Conservation (phyloP, 2,888 invertebrate species). For the Hylaea fasciaria region DNA sequence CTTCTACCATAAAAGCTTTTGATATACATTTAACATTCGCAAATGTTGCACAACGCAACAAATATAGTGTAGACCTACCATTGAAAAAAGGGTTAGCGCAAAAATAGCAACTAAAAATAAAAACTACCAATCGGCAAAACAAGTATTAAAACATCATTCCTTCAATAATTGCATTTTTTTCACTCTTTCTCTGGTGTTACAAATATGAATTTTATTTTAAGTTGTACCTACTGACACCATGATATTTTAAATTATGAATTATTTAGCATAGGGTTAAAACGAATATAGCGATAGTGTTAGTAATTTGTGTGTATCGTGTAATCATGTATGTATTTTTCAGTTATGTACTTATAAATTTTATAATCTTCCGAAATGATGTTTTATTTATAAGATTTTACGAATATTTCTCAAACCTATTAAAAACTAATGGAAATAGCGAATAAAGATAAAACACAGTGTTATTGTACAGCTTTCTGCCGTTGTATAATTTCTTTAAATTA, state of each 20-base stretch:
- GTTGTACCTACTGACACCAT: constrained; percentile 46
- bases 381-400: constrained; percentile 1
- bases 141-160: constrained; percentile 60
- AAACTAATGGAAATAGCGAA: neutral
- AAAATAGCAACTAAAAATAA: too few species aligned
- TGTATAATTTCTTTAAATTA: neutral
- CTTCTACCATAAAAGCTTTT: too few species aligned
- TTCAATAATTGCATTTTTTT: constrained; percentile 35
- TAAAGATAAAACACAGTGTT: neutral
- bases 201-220: constrained; percentile 59
- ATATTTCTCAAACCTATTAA: too few species aligned
- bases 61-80: too few species aligned
- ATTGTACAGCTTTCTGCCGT: neutral
- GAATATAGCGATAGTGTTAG: constrained; percentile 50
- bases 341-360: constrained; percentile 61
- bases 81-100: too few species aligned
- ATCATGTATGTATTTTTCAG: constrained; percentile 73
- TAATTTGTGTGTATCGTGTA: constrained; percentile 61
- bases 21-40: too few species aligned
- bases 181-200: constrained; percentile 39
- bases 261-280: constrained; percentile 60
- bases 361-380: constrained; percentile 31
- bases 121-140: constrained; percentile 46
- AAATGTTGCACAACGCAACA: too few species aligned
- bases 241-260: constrained; percentile 49